phyloP scores from a whole-genome alignment of 2,797 vertebrate species.

The Ficedula albicollis region DNA sequence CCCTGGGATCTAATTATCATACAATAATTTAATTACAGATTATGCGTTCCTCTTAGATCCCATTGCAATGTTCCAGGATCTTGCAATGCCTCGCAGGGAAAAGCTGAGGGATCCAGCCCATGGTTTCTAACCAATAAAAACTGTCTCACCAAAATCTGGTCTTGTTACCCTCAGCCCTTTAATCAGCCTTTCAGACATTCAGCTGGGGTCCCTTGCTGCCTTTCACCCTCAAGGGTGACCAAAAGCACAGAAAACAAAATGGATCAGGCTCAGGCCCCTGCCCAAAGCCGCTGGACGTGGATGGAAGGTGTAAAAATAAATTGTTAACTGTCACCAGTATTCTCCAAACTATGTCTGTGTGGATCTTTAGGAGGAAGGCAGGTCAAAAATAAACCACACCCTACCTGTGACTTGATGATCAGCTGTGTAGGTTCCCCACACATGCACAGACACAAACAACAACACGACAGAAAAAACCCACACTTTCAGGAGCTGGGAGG shows the following conservation, averaged over 20 bases:
- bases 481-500: neutral
- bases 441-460: neutral
- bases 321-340: neutral
- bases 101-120: neutral
- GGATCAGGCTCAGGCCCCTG: neutral
- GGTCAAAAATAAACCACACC: neutral
- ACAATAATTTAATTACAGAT: neutral
- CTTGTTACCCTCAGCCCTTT: neutral
- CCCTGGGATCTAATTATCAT: neutral
- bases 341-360: neutral
- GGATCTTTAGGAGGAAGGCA: neutral
- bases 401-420: neutral
- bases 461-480: neutral
- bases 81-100: neutral
- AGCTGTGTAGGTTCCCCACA: neutral
- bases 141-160: neutral
- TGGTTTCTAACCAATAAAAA: neutral
- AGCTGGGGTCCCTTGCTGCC: neutral
- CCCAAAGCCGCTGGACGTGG: neutral
- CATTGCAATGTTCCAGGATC: neutral
- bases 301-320: neutral
- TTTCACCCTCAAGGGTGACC: neutral
- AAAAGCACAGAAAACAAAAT: neutral
- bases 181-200: neutral
- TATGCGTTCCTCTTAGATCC: neutral